Percentiles rank a stretch among this genome's conserved stretches.
Evolutionary conservation across 2,888 invertebrate genomes (phyloP).

Genomic region (Eupithecia pulchellata): DNA sequence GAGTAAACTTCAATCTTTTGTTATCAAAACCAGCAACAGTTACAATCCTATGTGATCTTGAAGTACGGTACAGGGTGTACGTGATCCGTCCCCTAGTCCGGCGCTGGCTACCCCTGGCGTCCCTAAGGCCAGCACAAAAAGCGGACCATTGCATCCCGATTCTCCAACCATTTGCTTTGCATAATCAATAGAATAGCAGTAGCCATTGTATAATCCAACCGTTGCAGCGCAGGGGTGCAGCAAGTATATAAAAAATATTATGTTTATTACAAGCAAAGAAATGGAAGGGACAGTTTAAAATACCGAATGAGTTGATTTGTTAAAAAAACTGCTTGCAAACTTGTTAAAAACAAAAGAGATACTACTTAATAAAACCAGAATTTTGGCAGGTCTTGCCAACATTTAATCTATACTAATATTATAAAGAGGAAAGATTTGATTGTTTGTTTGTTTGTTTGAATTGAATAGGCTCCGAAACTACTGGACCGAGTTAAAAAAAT

Average conservation of each 20-base stretch:
- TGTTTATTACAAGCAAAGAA: constrained; percentile 43
- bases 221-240: constrained; percentile 56
- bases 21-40: constrained; percentile 21
- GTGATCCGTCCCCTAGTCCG: constrained; percentile 58
- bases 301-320: neutral
- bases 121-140: constrained; percentile 64
- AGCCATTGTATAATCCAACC: constrained; percentile 60
- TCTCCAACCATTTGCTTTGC: constrained; percentile 70
- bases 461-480: too few relatives aligned
- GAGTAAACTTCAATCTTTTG: constrained; percentile 21
- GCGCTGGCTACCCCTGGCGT: constrained; percentile 54
- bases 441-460: too few relatives aligned
- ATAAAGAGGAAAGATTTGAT: too few relatives aligned
- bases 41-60: constrained; percentile 28
- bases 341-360: too few relatives aligned
- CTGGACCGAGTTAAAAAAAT: too few relatives aligned
- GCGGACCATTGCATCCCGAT: constrained; percentile 76
- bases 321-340: neutral
- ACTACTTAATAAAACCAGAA: too few relatives aligned
- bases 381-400: too few relatives aligned
- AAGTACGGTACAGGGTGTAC: constrained; percentile 21
- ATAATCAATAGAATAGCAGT: constrained; percentile 79
- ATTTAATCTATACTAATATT: too few relatives aligned
- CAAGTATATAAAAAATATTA: constrained; percentile 50
- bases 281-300: neutral